phyloP scores from a whole-genome alignment of 2,797 vertebrate species.

The Ctenochaetus hawaiiensis region DNA sequence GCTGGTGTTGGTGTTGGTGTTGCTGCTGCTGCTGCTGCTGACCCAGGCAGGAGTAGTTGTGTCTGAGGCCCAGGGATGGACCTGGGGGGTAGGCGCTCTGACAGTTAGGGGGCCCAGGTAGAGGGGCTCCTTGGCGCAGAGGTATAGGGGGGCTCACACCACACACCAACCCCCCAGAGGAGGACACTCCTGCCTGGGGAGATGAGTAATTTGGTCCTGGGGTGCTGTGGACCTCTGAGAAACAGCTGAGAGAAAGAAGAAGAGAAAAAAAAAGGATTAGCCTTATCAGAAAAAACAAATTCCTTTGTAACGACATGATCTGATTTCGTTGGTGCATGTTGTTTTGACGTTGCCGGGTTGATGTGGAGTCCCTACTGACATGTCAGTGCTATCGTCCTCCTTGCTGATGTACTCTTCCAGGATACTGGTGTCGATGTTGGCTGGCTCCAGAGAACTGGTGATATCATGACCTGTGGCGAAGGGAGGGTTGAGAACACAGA shows the following conservation, averaged over 20 bases:
- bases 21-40: slow-evolving; percentile 84
- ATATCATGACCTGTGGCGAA: slow-evolving; percentile 94
- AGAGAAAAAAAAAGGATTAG: slow-evolving; percentile 56
- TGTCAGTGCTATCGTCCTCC: slow-evolving; percentile 97
- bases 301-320: slow-evolving; percentile 78
- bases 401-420: slow-evolving; percentile 99
- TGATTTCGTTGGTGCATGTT: slow-evolving; percentile 64
- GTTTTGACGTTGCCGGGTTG: slow-evolving; percentile 72
- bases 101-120: slow-evolving; percentile 78
- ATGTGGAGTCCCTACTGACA: slow-evolving; percentile 88
- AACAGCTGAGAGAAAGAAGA: slow-evolving; percentile 81
- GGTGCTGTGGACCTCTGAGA: slow-evolving; percentile 87
- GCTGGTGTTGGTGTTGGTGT: too few relatives aligned
- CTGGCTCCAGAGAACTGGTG: slow-evolving; percentile 96
- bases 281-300: slow-evolving; percentile 81
- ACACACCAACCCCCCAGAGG: slow-evolving; percentile 86
- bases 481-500: slow-evolving; percentile 69
- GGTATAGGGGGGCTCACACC: slow-evolving; percentile 86
- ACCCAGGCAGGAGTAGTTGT: slow-evolving; percentile 89
- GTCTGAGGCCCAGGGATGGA: slow-evolving; percentile 89
- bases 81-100: slow-evolving; percentile 85
- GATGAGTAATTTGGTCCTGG: slow-evolving; percentile 87
- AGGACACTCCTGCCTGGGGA: slow-evolving; percentile 90
- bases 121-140: slow-evolving; percentile 81
- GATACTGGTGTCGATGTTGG: slow-evolving; percentile 99